Conservation (phyloP, 2,888 invertebrate species). For the Lacanobia oleracea region DNA sequence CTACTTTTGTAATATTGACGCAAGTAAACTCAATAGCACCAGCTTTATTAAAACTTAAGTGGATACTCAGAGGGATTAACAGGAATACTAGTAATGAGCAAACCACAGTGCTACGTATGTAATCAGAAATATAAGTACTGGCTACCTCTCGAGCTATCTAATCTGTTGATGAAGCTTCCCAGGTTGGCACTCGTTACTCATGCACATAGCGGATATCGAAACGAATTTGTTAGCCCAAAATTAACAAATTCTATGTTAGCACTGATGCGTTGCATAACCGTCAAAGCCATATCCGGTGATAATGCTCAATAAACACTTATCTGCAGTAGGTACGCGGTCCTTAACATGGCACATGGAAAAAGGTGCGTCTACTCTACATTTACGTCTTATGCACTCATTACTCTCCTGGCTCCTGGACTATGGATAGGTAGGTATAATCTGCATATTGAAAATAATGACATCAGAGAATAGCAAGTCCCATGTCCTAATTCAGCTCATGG, state of each 20-base stretch:
- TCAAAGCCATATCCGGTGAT: slow-evolving; percentile 32
- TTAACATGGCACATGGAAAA: neutral
- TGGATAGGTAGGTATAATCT: no score
- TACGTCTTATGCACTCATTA: no score
- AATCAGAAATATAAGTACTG: slow-evolving; percentile 14
- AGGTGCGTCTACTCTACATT: no score
- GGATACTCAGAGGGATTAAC: slow-evolving; percentile 13
- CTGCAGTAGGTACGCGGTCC: neutral
- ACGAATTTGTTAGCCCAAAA: slow-evolving; percentile 27
- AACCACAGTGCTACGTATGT: slow-evolving; percentile 10
- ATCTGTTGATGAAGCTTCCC: slow-evolving; percentile 22
- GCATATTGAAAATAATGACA: no score
- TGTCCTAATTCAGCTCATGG: no score
- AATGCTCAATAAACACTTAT: slow-evolving; percentile 13
- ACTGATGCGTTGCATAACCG: slow-evolving; percentile 23
- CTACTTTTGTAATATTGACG: slow-evolving; percentile 2
- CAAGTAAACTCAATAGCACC: neutral
- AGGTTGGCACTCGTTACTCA: slow-evolving; percentile 14
- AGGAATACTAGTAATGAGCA: slow-evolving; percentile 15
- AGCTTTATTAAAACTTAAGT: slow-evolving; percentile 27
- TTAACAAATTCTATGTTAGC: slow-evolving; percentile 19
- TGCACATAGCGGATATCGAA: slow-evolving; percentile 26
- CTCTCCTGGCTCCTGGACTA: no score
- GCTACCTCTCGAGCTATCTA: slow-evolving; percentile 24
- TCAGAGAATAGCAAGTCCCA: no score